A percentile compares a stretch with the other conserved stretches of the same genome.
phyloP scores from a whole-genome alignment of 2,113 vertebrate genomes.

The Pituophis catenifer region DNA sequence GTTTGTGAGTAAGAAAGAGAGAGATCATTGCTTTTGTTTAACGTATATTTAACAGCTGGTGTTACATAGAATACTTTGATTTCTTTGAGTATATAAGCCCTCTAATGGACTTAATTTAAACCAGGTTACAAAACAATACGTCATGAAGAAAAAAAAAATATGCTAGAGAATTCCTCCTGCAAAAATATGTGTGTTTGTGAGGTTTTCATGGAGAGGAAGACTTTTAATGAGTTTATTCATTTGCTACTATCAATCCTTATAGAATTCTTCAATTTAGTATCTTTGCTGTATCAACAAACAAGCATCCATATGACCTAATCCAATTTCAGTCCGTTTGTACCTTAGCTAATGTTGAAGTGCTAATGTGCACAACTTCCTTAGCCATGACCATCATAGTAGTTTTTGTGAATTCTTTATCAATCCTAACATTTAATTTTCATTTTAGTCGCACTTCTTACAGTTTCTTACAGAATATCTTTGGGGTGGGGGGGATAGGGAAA shows the following conservation, averaged over 20 bases:
- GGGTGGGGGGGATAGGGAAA: not conserved
- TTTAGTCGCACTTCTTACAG: accelerated
- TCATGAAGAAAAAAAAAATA: no score
- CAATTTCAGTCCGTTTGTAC: not conserved
- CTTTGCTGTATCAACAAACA: not conserved
- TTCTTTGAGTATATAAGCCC: no score
- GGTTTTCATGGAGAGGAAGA: not conserved
- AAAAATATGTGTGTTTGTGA: not conserved
- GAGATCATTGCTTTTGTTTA: not conserved
- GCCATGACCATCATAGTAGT: no score
- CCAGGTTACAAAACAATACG: not conserved
- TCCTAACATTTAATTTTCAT: not conserved
- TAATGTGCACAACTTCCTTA: not conserved
- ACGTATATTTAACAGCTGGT: not conserved
- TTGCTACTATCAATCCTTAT: not conserved
- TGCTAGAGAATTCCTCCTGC: not conserved
- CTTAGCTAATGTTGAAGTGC: not conserved
- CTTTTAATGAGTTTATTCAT: not conserved
- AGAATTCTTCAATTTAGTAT: not conserved
- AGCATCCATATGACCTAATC: not conserved
- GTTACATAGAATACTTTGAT: not conserved
- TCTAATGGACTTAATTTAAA: not conserved
- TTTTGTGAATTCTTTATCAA: not conserved
- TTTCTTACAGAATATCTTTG: not conserved
- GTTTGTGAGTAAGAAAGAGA: not conserved